Percentiles rank a stretch among this genome's conserved stretches.
These are phyloP conservation scores for Habrosyne pyritoides DNA, from an alignment of 2,888 invertebrate species.

Conservation along the genomic window DNA sequence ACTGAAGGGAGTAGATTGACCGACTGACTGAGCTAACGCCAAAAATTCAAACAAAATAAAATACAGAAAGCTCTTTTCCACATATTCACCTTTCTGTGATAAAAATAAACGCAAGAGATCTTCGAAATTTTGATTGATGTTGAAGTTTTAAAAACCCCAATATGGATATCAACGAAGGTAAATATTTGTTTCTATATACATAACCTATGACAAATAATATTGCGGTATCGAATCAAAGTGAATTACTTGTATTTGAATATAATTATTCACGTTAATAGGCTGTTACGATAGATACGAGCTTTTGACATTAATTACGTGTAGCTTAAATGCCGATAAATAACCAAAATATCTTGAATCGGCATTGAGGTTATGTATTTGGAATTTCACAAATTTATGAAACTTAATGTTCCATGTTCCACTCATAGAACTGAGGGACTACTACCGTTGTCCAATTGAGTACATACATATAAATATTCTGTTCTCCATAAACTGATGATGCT, in stretches of 20 bases:
- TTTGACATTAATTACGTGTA: neutral
- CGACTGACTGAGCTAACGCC: neutral
- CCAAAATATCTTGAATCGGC: neutral
- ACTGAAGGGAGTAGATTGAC: neutral
- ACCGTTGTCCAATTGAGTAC: no score
- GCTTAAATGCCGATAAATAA: neutral
- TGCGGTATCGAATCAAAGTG: conserved; percentile 20
- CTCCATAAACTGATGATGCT: neutral
- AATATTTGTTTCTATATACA: conserved; percentile 18
- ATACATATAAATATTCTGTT: no score
- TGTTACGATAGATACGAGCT: neutral
- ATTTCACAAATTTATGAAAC: neutral
- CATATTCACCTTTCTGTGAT: neutral
- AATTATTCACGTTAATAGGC: neutral
- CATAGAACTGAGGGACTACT: neutral
- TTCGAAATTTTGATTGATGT: neutral
- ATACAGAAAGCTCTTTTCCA: neutral
- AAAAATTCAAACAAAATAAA: neutral
- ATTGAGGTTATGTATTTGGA: neutral
- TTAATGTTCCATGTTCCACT: neutral
- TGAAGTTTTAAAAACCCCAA: conserved; percentile 13
- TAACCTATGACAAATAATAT: conserved; percentile 39
- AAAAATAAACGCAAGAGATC: neutral
- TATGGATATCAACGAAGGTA: conserved; percentile 76
- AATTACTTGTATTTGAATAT: neutral